A percentile compares a stretch with the other conserved stretches of the same genome.
These are phyloP conservation scores for Nothobranchius kuhntae DNA, from an alignment of 2,113 vertebrate species.

Conservation along the genomic window DNA sequence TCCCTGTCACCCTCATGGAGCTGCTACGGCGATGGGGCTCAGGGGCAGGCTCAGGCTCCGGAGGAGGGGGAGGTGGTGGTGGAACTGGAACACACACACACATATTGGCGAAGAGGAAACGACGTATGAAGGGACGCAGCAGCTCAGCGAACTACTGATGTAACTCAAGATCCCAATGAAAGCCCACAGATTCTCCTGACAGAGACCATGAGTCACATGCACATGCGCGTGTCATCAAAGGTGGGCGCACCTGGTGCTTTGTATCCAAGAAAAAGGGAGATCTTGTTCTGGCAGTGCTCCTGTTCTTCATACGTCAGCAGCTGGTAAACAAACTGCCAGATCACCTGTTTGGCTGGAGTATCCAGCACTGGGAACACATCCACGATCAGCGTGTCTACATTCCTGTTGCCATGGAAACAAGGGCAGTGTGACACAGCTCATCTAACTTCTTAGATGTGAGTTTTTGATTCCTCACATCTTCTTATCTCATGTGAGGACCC, in stretches of 20 bases:
- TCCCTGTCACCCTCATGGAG: conserved; percentile 86
- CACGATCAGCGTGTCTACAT: conserved; percentile 95
- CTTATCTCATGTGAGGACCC: neutral
- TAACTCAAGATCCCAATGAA: conserved; percentile 1
- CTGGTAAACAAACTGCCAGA: conserved; percentile 99
- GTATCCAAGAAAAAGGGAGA: conserved; percentile 94
- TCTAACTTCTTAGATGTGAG: conserved; percentile 7
- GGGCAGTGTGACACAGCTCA: conserved; percentile 25
- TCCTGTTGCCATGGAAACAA: conserved; percentile 78
- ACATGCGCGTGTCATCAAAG: neutral
- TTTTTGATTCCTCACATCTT: no score
- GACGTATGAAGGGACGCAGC: conserved; percentile 16
- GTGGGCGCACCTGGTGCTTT: conserved; percentile 74
- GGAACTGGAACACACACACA: conserved; percentile 67
- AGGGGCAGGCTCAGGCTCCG: conserved; percentile 78
- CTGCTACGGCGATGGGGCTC: conserved; percentile 86
- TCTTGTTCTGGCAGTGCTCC: conserved; percentile 95
- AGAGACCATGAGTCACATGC: neutral
- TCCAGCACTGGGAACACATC: conserved; percentile 94
- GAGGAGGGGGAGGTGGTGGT: conserved; percentile 71
- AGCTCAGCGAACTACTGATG: conserved; percentile 14
- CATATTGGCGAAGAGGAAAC: conserved; percentile 37
- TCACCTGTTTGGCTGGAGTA: conserved; percentile 96
- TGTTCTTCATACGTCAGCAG: conserved; percentile 96
- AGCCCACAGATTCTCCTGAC: neutral